Evolutionary conservation across 2,888 invertebrate genomes (phyloP).

Genomic region (Xestia ashworthii): DNA sequence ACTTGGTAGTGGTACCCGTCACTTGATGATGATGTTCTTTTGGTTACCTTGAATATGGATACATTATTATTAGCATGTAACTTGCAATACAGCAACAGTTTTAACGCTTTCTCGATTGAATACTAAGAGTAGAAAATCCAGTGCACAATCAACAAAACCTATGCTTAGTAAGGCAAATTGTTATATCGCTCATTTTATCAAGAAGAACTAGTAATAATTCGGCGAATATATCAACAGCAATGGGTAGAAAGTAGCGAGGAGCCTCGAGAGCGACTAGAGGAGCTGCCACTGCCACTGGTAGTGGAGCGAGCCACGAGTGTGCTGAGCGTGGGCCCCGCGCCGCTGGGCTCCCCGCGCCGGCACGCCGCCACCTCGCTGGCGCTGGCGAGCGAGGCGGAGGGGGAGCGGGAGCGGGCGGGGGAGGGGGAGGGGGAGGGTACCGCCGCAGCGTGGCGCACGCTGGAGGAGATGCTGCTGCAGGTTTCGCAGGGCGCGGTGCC

Average conservation of each 20-base stretch:
- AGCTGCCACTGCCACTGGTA: constrained; percentile 94
- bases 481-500: constrained; percentile 93
- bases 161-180: background rate
- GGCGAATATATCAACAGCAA: constrained; percentile 77
- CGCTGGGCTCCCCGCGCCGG: constrained; percentile 90
- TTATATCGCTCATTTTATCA: background rate
- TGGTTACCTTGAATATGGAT: background rate
- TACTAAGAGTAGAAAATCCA: background rate
- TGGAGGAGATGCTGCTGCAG: constrained; percentile 94
- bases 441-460: constrained; percentile 91
- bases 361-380: constrained; percentile 89
- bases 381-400: constrained; percentile 83
- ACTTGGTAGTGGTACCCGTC: too few relatives aligned
- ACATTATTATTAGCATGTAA: background rate
- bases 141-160: background rate
- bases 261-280: constrained; percentile 86
- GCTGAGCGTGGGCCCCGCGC: constrained; percentile 91
- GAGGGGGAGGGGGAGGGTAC: constrained; percentile 79
- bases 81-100: background rate
- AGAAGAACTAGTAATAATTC: background rate
- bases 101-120: background rate
- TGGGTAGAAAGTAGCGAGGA: constrained; percentile 85
- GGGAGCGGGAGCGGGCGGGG: constrained; percentile 73
- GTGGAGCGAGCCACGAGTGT: constrained; percentile 93
- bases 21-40: constrained; percentile 6